Percentiles rank a stretch among this genome's conserved stretches.
phyloP scores from a whole-genome alignment of 2,113 vertebrate species.

The Rhea pennata region DNA sequence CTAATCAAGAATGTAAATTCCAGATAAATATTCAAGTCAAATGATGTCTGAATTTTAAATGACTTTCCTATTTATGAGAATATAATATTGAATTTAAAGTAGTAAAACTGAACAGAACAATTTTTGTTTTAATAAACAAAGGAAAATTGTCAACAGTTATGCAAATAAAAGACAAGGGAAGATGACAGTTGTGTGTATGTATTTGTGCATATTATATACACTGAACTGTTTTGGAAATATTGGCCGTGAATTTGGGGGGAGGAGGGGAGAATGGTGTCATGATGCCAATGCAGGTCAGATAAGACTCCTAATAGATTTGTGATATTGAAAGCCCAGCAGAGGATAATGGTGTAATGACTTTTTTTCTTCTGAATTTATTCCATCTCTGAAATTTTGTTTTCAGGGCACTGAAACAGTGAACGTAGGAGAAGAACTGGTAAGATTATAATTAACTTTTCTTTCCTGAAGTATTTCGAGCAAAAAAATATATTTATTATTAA shows the following conservation, averaged over 20 bases:
- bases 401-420: not conserved
- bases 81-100: not conserved
- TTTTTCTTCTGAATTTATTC: not conserved
- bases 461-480: not conserved
- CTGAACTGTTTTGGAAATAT: not conserved
- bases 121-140: not conserved
- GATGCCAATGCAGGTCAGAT: not conserved
- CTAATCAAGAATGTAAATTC: not conserved
- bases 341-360: not conserved
- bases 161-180: not conserved
- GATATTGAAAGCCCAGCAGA: not conserved
- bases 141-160: not conserved
- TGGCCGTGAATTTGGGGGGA: not conserved
- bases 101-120: not conserved
- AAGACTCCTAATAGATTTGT: not conserved
- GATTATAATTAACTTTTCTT: not conserved
- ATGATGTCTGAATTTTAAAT: not conserved
- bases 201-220: accelerated
- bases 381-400: not conserved
- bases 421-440: not conserved
- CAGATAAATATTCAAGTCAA: not conserved
- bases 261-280: not conserved
- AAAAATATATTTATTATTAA: no score
- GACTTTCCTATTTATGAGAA: not conserved
- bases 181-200: not conserved